These are phyloP conservation scores for Drosophila eohydei DNA, from an alignment of 2,888 invertebrate genomes.

Conservation along the genomic window DNA sequence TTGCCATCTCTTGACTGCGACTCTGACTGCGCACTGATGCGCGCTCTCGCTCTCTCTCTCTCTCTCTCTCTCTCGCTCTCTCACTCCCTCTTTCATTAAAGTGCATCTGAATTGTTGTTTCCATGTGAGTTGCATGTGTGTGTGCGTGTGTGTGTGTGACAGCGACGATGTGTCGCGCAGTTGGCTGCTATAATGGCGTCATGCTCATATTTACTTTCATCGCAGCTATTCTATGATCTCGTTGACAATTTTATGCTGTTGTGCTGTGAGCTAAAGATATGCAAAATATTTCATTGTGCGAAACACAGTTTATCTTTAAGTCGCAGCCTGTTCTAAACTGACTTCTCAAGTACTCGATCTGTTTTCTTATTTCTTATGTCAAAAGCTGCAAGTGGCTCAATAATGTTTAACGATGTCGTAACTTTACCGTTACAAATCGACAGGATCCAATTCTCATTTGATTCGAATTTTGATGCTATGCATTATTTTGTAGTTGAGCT, in stretches of 20 bases:
- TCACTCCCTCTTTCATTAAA: neutral
- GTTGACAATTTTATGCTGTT: slow-evolving; percentile 81
- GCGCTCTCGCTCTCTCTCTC: slow-evolving; percentile 2
- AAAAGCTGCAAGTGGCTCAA: neutral
- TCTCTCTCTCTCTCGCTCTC: neutral
- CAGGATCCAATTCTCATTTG: neutral
- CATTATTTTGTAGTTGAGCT: neutral
- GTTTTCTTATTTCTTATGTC: neutral
- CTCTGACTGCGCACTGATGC: slow-evolving; percentile 16
- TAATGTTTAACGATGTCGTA: neutral
- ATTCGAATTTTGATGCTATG: neutral
- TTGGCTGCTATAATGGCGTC: slow-evolving; percentile 77
- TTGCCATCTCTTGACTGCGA: slow-evolving; percentile 28
- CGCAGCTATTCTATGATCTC: slow-evolving; percentile 75
- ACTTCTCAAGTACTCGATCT: slow-evolving; percentile 10
- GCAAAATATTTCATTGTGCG: slow-evolving; percentile 76
- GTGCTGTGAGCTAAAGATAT: slow-evolving; percentile 68
- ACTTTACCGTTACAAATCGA: no score
- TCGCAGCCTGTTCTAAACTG: slow-evolving; percentile 3
- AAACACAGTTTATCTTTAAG: slow-evolving; percentile 61
- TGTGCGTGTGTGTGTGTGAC: slow-evolving; percentile 17
- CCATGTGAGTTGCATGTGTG: neutral
- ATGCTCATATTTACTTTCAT: slow-evolving; percentile 80
- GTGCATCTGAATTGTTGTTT: slow-evolving; percentile 39
- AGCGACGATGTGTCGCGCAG: slow-evolving; percentile 62